Evolutionary conservation across 2,113 vertebrate species (phyloP).

Genomic region (Cyanistes caeruleus): DNA sequence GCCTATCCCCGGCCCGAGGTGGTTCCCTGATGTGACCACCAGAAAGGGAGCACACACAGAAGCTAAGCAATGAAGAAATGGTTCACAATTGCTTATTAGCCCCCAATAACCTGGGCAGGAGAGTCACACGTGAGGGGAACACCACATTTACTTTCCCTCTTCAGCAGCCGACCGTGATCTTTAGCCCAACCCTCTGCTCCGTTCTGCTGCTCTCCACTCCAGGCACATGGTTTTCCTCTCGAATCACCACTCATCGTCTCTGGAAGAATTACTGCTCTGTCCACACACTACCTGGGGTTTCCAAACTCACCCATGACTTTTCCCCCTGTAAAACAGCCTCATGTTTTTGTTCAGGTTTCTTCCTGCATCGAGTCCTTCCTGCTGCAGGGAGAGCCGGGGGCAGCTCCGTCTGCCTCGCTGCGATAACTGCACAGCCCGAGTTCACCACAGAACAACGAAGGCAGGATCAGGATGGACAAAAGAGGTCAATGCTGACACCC

Average conservation of each 20-base stretch:
- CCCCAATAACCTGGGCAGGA: conserved; percentile 26
- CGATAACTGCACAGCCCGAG: background rate
- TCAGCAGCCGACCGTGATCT: background rate
- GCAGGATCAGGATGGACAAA: conserved; percentile 33
- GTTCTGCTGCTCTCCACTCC: background rate
- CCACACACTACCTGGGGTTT: background rate
- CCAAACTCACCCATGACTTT: background rate
- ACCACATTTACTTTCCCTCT: background rate
- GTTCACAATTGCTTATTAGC: conserved; percentile 62
- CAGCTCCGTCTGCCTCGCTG: background rate
- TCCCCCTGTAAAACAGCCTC: background rate
- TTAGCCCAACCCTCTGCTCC: background rate
- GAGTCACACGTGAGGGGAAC: background rate
- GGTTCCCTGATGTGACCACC: conserved; percentile 52
- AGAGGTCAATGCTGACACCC: background rate
- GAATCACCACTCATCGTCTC: background rate
- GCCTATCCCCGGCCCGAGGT: background rate
- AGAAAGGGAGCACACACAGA: conserved; percentile 58
- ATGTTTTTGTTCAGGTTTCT: background rate
- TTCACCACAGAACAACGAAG: conserved; percentile 16
- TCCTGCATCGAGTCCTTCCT: background rate
- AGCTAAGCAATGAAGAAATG: conserved; percentile 68
- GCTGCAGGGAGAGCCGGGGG: background rate
- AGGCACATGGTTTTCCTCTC: background rate
- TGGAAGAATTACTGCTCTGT: conserved; percentile 3